phyloP scores from a whole-genome alignment of 2,888 invertebrate species.

The Dasysyrphus tricinctus region DNA sequence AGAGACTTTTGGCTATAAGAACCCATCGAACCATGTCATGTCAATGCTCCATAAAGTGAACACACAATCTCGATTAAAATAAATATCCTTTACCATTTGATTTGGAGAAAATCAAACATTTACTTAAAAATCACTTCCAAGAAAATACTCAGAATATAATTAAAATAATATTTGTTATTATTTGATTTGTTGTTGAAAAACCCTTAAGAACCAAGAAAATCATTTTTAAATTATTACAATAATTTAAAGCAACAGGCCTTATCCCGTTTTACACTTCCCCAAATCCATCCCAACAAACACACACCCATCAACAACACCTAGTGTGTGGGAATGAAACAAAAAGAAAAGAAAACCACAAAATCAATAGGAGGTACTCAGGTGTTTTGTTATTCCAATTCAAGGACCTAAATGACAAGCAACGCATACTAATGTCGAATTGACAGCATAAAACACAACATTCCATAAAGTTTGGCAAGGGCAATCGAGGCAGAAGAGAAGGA shows the following conservation, averaged over 20 bases:
- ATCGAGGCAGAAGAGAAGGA: background rate
- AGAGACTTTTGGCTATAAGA: too few species aligned
- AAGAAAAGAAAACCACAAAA: constrained; percentile 18
- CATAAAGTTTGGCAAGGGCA: constrained; percentile 4
- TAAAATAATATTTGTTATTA: too few species aligned
- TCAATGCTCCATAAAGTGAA: too few species aligned
- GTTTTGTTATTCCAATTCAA: constrained; percentile 54
- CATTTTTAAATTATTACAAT: constrained; percentile 13
- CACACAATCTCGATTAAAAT: too few species aligned
- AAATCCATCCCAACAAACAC: background rate
- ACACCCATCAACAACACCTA: background rate
- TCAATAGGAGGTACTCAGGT: constrained; percentile 53
- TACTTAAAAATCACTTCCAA: too few species aligned
- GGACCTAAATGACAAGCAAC: constrained; percentile 38
- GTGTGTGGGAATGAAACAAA: background rate
- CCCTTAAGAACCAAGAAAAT: background rate
- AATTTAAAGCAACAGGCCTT: constrained; percentile 33
- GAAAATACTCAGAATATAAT: too few species aligned
- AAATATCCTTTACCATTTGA: too few species aligned
- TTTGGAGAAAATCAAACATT: too few species aligned
- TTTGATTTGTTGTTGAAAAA: background rate
- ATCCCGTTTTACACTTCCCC: background rate
- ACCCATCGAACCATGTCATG: too few species aligned
- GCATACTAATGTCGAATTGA: constrained; percentile 59
- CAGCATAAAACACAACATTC: constrained; percentile 22